phyloP scores from a whole-genome alignment of 2,888 invertebrate genomes.

The Cecidostiba fungosa region DNA sequence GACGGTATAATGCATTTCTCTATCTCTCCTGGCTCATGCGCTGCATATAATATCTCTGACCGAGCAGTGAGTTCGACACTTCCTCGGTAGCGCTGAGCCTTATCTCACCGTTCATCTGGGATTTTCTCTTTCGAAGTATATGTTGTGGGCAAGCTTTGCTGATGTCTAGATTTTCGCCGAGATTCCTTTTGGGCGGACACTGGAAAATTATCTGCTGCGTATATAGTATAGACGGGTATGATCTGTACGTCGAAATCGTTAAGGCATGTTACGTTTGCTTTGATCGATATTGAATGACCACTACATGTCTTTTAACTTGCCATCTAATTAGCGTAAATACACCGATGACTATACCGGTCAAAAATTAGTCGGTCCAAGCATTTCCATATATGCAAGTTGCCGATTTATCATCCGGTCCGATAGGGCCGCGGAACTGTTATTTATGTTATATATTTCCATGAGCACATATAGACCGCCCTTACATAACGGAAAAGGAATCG shows the following conservation, averaged over 20 bases:
- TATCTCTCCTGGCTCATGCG: background rate
- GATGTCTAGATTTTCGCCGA: conserved; percentile 13
- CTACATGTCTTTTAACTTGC: too few species aligned
- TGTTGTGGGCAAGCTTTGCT: background rate
- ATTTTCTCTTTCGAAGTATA: background rate
- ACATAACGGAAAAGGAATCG: conserved; percentile 50
- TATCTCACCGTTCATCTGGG: background rate
- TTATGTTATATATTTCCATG: conserved; percentile 45
- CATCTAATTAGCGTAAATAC: too few species aligned
- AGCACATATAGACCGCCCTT: conserved; percentile 32
- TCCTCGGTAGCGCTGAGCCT: background rate
- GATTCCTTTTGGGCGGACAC: conserved; percentile 11
- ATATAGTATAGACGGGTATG: background rate
- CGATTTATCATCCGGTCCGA: conserved; percentile 33
- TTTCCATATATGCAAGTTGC: background rate
- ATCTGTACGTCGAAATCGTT: background rate
- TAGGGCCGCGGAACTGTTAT: conserved; percentile 17
- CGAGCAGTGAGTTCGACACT: background rate
- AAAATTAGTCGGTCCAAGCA: background rate
- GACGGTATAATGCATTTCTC: conserved; percentile 20
- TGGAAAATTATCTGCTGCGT: background rate
- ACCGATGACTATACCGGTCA: too few species aligned
- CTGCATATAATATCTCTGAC: background rate
- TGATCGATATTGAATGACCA: background rate
- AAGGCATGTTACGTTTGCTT: background rate